A percentile compares a stretch with the other conserved stretches of the same genome.
Evolutionary conservation across 2,888 invertebrate genomes (phyloP).

Genomic region (Lasius fuliginosus): DNA sequence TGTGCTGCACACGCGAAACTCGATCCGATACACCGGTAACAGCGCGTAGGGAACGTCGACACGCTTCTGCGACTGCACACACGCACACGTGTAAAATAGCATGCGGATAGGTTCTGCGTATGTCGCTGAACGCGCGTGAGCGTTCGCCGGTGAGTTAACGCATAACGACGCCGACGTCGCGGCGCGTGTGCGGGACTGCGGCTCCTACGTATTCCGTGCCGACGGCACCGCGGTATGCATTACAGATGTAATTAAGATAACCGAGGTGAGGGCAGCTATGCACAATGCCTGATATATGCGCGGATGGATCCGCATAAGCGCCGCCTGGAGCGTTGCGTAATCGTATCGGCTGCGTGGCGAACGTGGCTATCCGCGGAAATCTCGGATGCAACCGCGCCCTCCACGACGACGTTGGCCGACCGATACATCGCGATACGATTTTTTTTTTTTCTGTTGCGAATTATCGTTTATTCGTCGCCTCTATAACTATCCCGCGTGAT

Average conservation of each 20-base stretch:
- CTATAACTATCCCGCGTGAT: background rate
- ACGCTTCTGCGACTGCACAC: background rate
- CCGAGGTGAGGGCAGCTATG: slow-evolving; percentile 85
- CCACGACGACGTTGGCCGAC: slow-evolving; percentile 37
- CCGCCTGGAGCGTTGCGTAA: slow-evolving; percentile 73
- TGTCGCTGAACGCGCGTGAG: slow-evolving; percentile 14
- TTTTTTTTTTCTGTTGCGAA: background rate
- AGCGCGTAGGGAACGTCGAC: slow-evolving; percentile 15
- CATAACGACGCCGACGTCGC: background rate
- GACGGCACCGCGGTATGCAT: slow-evolving; percentile 82
- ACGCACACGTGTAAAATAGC: slow-evolving; percentile 14
- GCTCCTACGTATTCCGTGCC: slow-evolving; percentile 60
- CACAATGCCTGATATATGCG: slow-evolving; percentile 84
- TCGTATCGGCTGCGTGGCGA: slow-evolving; percentile 68
- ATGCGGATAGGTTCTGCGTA: background rate
- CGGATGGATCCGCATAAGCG: slow-evolving; percentile 75
- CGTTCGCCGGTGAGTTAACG: slow-evolving; percentile 66
- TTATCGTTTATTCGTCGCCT: background rate
- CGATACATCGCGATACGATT: slow-evolving; percentile 1
- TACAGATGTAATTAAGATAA: slow-evolving; percentile 86
- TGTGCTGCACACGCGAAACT: slow-evolving; percentile 22
- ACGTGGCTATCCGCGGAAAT: slow-evolving; percentile 77
- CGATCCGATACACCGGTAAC: background rate
- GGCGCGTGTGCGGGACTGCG: slow-evolving; percentile 62
- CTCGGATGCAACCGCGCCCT: slow-evolving; percentile 69